These are phyloP conservation scores for Delichon dasypus DNA, from an alignment of 2,797 vertebrate species.

Conservation along the genomic window DNA sequence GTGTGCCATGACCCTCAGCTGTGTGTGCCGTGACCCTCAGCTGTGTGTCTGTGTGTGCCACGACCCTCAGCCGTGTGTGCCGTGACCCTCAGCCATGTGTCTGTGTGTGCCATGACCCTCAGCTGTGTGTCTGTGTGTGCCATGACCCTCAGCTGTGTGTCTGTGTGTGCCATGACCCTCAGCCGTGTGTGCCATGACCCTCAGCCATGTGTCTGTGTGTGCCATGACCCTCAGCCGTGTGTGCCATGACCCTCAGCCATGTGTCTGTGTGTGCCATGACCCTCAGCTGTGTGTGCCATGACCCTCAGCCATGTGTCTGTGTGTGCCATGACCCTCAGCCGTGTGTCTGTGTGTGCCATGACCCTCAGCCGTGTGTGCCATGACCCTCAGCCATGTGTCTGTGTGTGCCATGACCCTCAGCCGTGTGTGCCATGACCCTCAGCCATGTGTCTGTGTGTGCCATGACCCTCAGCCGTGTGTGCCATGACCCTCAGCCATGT, in stretches of 20 bases:
- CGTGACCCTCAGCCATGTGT: accelerated
- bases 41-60: background rate
- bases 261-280: background rate
- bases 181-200: background rate
- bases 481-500: background rate
- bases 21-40: background rate
- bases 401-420: background rate
- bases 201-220: accelerated
- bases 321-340: background rate
- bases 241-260: background rate
- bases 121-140: too few species aligned
- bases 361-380: too few species aligned
- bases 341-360: accelerated
- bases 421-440: background rate
- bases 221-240: accelerated
- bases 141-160: background rate
- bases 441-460: accelerated
- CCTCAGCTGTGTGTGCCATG: background rate
- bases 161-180: accelerated
- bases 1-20: background rate
- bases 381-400: background rate
- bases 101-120: accelerated
- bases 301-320: accelerated
- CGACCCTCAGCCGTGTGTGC: background rate
- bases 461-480: accelerated